Conservation (phyloP, 2,888 invertebrate genomes). For the Netelia inedita region DNA sequence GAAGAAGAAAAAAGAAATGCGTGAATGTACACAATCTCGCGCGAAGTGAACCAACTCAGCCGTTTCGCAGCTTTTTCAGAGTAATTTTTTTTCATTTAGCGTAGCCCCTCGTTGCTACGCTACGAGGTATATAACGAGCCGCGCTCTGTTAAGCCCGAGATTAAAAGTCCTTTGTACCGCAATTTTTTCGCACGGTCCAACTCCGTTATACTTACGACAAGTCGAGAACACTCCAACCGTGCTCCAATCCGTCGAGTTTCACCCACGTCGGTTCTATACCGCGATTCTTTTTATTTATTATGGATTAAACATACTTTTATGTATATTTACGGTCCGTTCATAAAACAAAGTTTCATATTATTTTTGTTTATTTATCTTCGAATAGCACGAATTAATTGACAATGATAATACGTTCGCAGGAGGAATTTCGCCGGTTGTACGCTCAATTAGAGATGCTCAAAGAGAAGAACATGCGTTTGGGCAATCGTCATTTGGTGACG, state of each 20-base stretch:
- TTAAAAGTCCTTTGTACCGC: slow-evolving; percentile 13
- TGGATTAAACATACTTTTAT: too few species aligned
- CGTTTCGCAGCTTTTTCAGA: not conserved
- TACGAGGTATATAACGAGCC: slow-evolving; percentile 32
- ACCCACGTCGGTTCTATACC: too few species aligned
- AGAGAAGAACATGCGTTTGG: slow-evolving; percentile 91
- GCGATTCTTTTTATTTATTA: too few species aligned
- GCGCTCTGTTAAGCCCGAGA: slow-evolving; percentile 43
- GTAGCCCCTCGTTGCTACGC: not conserved
- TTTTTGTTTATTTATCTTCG: not conserved
- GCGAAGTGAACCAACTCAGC: not conserved
- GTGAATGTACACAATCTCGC: not conserved
- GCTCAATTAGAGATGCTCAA: slow-evolving; percentile 93
- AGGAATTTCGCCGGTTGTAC: slow-evolving; percentile 93
- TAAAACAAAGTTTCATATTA: not conserved
- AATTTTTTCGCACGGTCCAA: not conserved
- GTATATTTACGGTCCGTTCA: not conserved
- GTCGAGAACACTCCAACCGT: too few species aligned
- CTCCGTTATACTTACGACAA: too few species aligned
- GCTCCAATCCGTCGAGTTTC: too few species aligned
- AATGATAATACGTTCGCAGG: slow-evolving; percentile 86
- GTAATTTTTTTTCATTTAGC: too few species aligned
- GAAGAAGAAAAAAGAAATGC: not conserved
- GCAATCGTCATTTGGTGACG: slow-evolving; percentile 90
- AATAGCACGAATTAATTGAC: not conserved